Evolutionary conservation across 2,797 vertebrate species (phyloP), one percentile per base, ranked within the genome.

Genomic region (Sebastes oblongus): DNA sequence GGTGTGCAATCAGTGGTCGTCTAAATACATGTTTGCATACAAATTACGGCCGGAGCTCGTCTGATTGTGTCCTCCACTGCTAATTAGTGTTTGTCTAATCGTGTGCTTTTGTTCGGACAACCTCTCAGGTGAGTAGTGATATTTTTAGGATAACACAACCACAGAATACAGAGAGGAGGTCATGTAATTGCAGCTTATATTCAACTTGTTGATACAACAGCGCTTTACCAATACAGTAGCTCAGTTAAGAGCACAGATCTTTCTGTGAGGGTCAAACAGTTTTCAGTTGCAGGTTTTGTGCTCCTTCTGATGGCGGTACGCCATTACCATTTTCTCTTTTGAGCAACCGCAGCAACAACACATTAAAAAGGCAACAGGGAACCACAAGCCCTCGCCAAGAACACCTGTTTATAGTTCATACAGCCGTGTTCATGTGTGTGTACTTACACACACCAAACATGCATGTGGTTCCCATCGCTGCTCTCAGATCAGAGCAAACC

Each of bases 401-500:
- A 32, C 77, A 73, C 66, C 71, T 86, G 78, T 74, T 80, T 78
- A 80, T 71, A 12, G 59, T 69, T 32, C 76, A 62, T 59, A 24
- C 39, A 66, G 59, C 29, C 13, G n/a, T 60, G 74, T 73, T 77
- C 60, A 64, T 29, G 66, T 84, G 71, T 80, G 69, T 64, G 68
- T 54, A 42, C 34, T 42, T 65, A 16, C 59, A 18, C 58, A 64
- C 77, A 34, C 58, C 68, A 54, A 72, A 84, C 66, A 67, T 73
- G 27, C 34, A 66, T 54, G 50, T 13, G 78, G 75, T 73, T 72
- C 32, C 39, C 55, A 46, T 72, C 0, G 0, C n/a, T 77, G 74
- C 65, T 56, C 67, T 68, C 74, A 68, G 55, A 55, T 80, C 80
- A 76, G 61, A 75, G 66, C 62, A 50, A 56, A 70, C 55, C 74